These are phyloP conservation scores for Mormyrus iriodes DNA, from an alignment of 2,113 vertebrate genomes.

Conservation along the genomic window DNA sequence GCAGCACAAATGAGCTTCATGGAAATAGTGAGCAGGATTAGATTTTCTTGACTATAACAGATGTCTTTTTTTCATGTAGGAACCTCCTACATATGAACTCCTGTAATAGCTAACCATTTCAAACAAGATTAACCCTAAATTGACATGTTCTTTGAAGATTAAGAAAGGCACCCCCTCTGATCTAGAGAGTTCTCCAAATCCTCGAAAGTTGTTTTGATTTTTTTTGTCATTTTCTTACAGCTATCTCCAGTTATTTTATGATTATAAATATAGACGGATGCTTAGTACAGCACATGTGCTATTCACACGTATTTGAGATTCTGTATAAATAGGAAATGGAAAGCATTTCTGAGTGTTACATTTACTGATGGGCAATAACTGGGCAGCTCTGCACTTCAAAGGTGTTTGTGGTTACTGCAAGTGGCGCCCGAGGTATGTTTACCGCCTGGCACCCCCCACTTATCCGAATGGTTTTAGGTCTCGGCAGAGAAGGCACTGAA, in stretches of 20 bases:
- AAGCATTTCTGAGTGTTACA: background rate
- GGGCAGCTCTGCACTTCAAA: background rate
- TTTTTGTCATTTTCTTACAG: background rate
- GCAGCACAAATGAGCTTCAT: background rate
- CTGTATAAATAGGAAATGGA: background rate
- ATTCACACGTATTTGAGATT: background rate
- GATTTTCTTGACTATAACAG: background rate
- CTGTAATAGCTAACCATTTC: background rate
- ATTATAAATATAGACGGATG: background rate
- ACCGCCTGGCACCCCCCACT: background rate
- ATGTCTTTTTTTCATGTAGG: background rate
- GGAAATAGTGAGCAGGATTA: background rate
- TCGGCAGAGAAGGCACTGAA: constrained; percentile 27
- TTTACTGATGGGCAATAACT: background rate
- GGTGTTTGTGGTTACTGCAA: background rate
- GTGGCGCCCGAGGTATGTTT: background rate
- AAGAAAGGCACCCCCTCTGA: background rate
- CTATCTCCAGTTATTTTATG: background rate
- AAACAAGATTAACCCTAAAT: background rate
- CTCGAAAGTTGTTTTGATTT: background rate
- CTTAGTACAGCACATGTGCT: background rate
- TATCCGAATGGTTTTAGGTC: constrained; percentile 37
- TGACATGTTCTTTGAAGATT: background rate
- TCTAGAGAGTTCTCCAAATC: background rate
- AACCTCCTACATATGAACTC: background rate